Evolutionary conservation across 2,113 vertebrate species (phyloP).

Genomic region (Mugil cephalus): DNA sequence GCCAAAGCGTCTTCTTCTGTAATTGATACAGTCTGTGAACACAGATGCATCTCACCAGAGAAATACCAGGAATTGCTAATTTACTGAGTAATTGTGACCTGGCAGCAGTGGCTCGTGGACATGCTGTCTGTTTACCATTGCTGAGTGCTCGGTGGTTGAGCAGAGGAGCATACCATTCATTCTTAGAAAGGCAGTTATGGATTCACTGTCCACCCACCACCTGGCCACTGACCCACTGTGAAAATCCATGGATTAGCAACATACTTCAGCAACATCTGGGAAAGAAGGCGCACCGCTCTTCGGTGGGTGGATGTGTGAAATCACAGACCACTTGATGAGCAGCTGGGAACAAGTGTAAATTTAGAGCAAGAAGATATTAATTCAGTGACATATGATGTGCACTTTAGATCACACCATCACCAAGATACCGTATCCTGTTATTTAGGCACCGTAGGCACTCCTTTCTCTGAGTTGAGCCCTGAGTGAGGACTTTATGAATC

Average conservation of each 20-base stretch:
- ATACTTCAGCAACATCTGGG: slow-evolving; percentile 53
- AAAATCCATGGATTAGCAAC: slow-evolving; percentile 39
- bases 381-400: background rate
- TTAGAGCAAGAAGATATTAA: background rate
- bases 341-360: slow-evolving; percentile 20
- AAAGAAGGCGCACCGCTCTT: background rate
- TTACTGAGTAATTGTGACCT: slow-evolving; percentile 31
- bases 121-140: slow-evolving; percentile 27
- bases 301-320: slow-evolving; percentile 52
- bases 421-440: background rate
- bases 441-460: background rate
- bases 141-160: slow-evolving; percentile 19
- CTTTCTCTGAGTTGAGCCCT: slow-evolving; percentile 3
- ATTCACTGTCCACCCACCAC: slow-evolving; percentile 39
- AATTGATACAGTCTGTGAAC: background rate
- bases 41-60: slow-evolving; percentile 18
- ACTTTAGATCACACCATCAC: background rate
- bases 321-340: slow-evolving; percentile 18
- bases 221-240: slow-evolving; percentile 21
- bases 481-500: background rate
- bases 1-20: background rate
- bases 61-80: slow-evolving; percentile 20
- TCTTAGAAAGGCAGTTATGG: slow-evolving; percentile 49
- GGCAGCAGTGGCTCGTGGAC: background rate
- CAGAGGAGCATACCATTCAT: slow-evolving; percentile 45